Evolutionary conservation across 2,888 invertebrate genomes (phyloP).

Genomic region (Dioctria rufipes): DNA sequence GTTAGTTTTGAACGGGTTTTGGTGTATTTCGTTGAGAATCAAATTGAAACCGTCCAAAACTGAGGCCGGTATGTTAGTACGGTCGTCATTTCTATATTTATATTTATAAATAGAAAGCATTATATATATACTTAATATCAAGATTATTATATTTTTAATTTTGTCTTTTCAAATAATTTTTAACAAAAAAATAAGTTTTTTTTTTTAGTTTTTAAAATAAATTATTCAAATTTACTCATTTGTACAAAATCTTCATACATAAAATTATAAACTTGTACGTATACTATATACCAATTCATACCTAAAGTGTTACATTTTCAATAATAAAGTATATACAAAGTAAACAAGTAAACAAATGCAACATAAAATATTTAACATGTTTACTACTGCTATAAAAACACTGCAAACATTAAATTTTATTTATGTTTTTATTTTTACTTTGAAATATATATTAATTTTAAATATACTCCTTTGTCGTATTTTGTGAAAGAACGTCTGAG

Average conservation of each 20-base stretch:
- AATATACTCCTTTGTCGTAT: background rate
- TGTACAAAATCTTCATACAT: conserved; percentile 45
- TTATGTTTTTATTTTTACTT: conserved; percentile 9
- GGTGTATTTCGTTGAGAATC: conserved; percentile 70
- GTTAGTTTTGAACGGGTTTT: conserved; percentile 73
- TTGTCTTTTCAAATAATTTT: conserved; percentile 28
- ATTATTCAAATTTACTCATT: conserved; percentile 29
- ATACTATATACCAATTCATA: conserved; percentile 45
- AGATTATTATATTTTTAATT: background rate
- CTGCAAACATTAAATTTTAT: conserved; percentile 51
- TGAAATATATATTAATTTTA: conserved; percentile 16
- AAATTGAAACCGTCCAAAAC: conserved; percentile 73
- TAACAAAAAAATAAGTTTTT: conserved; percentile 20
- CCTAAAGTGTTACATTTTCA: conserved; percentile 35
- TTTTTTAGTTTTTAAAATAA: conserved; percentile 12
- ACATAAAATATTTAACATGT: conserved; percentile 48
- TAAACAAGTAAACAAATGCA: conserved; percentile 54
- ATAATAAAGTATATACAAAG: conserved; percentile 34
- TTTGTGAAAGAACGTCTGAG: conserved; percentile 6
- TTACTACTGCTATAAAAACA: conserved; percentile 41
- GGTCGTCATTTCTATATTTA: conserved; percentile 60
- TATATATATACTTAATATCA: background rate
- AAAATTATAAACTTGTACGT: conserved; percentile 25
- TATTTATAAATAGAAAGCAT: conserved; percentile 44
- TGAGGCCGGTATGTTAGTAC: conserved; percentile 69